These are phyloP conservation scores for Incurvaria masculella DNA, from an alignment of 2,888 invertebrate genomes.

Conservation along the genomic window DNA sequence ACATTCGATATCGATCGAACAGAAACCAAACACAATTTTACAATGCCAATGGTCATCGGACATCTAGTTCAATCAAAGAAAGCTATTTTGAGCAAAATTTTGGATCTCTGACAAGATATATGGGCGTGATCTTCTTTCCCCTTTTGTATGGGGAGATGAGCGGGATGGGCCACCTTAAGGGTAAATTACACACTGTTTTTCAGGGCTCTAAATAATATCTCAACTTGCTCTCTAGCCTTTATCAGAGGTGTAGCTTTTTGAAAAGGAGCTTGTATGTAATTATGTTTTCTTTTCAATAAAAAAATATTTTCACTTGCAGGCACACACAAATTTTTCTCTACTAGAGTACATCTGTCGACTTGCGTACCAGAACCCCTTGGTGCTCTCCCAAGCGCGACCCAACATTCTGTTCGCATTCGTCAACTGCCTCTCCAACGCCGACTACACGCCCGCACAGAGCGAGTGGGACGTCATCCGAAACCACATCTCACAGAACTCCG, in stretches of 20 bases:
- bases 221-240: too few species aligned
- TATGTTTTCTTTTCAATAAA: constrained; percentile 4
- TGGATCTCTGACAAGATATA: too few species aligned
- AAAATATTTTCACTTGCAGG: constrained; percentile 35
- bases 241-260: background rate
- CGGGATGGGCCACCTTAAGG: too few species aligned
- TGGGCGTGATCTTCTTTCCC: too few species aligned
- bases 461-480: constrained; percentile 49
- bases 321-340: constrained; percentile 55
- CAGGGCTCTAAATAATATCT: too few species aligned
- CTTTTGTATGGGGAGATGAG: too few species aligned
- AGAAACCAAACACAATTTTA: too few species aligned
- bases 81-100: too few species aligned
- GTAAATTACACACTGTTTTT: too few species aligned
- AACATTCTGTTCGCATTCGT: constrained; percentile 47
- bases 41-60: too few species aligned
- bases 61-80: background rate
- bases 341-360: constrained; percentile 56
- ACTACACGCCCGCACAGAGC: constrained; percentile 53
- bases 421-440: constrained; percentile 54
- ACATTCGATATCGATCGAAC: too few species aligned
- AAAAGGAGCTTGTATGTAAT: constrained; percentile 1
- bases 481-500: constrained; percentile 36
- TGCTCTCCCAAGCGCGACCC: constrained; percentile 35
- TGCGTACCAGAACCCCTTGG: constrained; percentile 34